Evolutionary conservation across 2,797 vertebrate species (phyloP).

Genomic region (Trachops cirrhosus): DNA sequence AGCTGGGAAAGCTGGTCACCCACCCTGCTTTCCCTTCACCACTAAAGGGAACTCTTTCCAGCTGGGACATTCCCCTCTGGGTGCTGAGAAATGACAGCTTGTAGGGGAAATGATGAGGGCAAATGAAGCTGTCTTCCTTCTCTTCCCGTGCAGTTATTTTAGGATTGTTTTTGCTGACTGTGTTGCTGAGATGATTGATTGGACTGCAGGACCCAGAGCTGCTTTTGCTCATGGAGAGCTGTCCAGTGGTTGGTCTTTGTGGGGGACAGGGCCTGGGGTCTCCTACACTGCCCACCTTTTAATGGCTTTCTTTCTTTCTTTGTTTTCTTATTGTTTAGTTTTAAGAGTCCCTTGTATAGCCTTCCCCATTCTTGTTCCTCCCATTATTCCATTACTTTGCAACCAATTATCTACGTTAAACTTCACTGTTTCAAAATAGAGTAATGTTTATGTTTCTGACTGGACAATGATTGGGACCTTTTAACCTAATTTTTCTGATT

Average conservation of each 20-base stretch:
- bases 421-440: background rate
- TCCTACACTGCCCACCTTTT: background rate
- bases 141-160: background rate
- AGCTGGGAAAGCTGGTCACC: too few species aligned
- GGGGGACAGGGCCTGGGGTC: background rate
- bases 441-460: background rate
- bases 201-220: background rate
- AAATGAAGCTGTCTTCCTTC: background rate
- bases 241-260: background rate
- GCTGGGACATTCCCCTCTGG: background rate
- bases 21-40: background rate
- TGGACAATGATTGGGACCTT: background rate
- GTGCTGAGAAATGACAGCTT: background rate
- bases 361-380: background rate
- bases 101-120: fast-evolving
- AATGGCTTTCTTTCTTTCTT: background rate
- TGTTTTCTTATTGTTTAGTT: background rate
- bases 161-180: background rate
- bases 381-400: background rate
- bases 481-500: background rate
- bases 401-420: background rate
- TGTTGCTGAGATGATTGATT: background rate
- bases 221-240: background rate
- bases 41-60: background rate
- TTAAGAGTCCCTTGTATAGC: background rate